These are phyloP conservation scores for Pseudococcus jackbeardsleyi DNA, from an alignment of 2,888 invertebrate species.

Conservation along the genomic window DNA sequence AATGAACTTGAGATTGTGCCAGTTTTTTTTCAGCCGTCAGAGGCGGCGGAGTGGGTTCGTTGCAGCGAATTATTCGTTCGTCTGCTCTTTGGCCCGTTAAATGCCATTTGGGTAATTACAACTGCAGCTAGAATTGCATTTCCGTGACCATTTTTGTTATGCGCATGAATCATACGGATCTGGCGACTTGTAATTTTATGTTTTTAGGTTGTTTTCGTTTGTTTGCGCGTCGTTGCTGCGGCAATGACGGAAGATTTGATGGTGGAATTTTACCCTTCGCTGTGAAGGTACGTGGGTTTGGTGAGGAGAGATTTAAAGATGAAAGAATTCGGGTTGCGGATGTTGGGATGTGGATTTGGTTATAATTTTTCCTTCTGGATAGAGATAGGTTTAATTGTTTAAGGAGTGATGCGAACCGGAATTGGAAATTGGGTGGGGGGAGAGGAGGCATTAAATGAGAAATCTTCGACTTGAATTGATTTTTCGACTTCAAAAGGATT, in stretches of 20 bases:
- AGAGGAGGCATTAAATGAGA: too few species aligned
- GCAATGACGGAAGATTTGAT: neutral
- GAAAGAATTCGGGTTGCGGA: too few species aligned
- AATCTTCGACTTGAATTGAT: too few species aligned
- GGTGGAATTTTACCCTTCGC: neutral
- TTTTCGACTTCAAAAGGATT: too few species aligned
- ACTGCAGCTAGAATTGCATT: slow-evolving; percentile 52
- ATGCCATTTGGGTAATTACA: slow-evolving; percentile 48
- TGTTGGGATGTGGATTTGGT: too few species aligned
- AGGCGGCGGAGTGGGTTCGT: neutral
- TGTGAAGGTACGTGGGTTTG: too few species aligned
- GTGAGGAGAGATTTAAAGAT: too few species aligned
- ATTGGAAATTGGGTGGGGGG: too few species aligned
- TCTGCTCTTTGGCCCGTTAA: slow-evolving; percentile 49
- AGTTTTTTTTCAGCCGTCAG: neutral
- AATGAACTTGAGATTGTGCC: slow-evolving; percentile 51
- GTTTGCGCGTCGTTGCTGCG: neutral
- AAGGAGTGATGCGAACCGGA: too few species aligned
- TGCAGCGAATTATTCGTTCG: neutral
- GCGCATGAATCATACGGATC: neutral
- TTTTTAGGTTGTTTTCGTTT: neutral
- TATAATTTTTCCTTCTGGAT: too few species aligned
- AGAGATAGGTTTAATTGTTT: too few species aligned
- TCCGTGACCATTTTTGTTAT: slow-evolving; percentile 27
- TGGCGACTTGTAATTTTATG: neutral